phyloP scores from a whole-genome alignment of 2,797 vertebrate species.

The Scyliorhinus canicula region DNA sequence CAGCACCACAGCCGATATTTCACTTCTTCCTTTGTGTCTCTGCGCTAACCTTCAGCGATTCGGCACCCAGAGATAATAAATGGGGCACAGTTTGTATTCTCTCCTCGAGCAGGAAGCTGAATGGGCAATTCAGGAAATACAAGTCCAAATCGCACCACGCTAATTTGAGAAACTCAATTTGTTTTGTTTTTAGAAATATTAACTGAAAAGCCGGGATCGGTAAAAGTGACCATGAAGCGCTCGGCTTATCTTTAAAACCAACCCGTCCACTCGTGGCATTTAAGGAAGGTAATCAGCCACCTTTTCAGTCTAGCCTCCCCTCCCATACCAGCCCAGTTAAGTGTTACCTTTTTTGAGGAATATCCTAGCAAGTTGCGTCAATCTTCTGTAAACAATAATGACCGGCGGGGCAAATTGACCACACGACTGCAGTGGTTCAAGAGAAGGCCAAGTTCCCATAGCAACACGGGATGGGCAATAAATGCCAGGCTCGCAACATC shows the following conservation, averaged over 20 bases:
- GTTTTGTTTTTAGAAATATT: neutral
- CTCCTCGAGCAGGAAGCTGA: too few species aligned
- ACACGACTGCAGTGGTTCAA: neutral
- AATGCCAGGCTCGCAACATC: neutral
- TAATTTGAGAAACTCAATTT: neutral
- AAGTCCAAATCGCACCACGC: neutral
- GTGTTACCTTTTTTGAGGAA: neutral
- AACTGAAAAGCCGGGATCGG: neutral
- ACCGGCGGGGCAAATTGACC: neutral
- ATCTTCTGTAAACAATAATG: neutral
- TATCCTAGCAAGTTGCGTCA: neutral
- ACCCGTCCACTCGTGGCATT: neutral
- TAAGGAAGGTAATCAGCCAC: neutral
- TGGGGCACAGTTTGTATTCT: neutral
- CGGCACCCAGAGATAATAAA: too few species aligned
- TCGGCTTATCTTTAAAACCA: neutral
- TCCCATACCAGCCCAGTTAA: too few species aligned
- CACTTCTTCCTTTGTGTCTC: neutral
- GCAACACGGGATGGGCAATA: neutral
- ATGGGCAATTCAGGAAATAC: neutral
- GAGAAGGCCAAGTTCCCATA: neutral
- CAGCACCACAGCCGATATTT: neutral
- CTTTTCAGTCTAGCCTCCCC: neutral
- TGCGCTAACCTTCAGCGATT: neutral
- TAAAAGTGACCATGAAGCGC: neutral